A percentile compares a stretch with the other conserved stretches of the same genome.
Evolutionary conservation across 2,113 vertebrate genomes (phyloP).

Genomic region (Coracopsis vasa): DNA sequence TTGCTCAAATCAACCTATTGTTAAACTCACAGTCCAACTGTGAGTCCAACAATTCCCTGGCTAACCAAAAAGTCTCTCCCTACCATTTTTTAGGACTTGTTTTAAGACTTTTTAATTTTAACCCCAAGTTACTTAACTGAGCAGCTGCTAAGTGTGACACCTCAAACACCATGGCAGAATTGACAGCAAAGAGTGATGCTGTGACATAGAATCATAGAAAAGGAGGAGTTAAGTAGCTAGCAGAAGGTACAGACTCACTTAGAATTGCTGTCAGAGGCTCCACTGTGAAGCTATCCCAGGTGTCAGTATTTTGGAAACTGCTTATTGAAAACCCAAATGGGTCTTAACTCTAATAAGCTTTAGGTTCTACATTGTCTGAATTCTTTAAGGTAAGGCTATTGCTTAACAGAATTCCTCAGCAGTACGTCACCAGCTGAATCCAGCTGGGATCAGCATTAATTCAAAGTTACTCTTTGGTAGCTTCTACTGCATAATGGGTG

Average conservation of each 20-base stretch:
- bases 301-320: background rate
- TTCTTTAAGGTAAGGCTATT: background rate
- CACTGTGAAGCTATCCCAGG: background rate
- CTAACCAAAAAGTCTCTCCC: background rate
- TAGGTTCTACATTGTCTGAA: background rate
- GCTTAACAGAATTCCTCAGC: background rate
- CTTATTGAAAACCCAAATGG: background rate
- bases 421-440: background rate
- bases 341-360: background rate
- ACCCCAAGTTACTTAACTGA: background rate
- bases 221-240: background rate
- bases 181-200: background rate
- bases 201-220: background rate
- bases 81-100: background rate
- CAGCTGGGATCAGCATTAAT: background rate
- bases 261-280: background rate
- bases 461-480: background rate
- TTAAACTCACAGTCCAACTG: background rate
- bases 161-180: background rate
- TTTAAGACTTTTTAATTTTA: background rate
- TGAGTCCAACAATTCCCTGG: background rate
- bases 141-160: background rate
- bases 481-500: background rate
- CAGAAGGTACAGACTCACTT: background rate
- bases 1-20: background rate